Base-by-base conservation (phyloP, 2,113 vertebrate genomes). In the Myiagra hebetior region DNA sequence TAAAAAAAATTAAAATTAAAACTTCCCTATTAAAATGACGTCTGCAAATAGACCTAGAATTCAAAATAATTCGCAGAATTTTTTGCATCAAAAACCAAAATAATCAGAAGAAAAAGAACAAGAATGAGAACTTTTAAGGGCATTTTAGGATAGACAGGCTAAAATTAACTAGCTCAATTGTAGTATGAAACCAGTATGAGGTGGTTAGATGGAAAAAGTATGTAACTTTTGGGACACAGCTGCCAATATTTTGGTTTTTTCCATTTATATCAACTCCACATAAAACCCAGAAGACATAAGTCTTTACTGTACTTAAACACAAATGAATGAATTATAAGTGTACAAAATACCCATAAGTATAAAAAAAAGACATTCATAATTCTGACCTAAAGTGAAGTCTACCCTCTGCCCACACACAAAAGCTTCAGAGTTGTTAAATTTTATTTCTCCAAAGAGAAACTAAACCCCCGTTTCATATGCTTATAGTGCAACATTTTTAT, bases 331-430 rank as follows among this genome's bases (percentile, higher is more conserved):
- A 73, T 69, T 89, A 13, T 41, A 91, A 89, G 57, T n/a, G 50
- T 59, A 62, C 24, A 72, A 67, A 91, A 76, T 59, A 76, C 16
- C 13, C 6, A 0, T 87, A 97, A 95, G 64, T 26, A 78, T 8
- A 35, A 79, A 78, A 78, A 30, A 96, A 87, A 90, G 79, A 83
- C 73, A 96, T 95, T 95, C 68, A 95, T 85, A 89, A 96, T 93
- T 69, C 85, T 81, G 75, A 65, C 93, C 93, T 91, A 70, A 95
- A 96, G 69, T 53, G 59, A 95, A 89, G 67, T 80, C 90, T 93
- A 75, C 84, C 78, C 60, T 96, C 59, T 76, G 75, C 85, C 85
- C 76, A 87, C 65, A 62, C 33, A 64, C n/a, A 94, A 59, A 87
- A 80, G 62, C 80, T 74, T 59, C 75, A 64, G 69, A 92, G 42